Base-by-base conservation (phyloP, 2,888 invertebrate genomes). In the Lithophane semibrunnea region DNA sequence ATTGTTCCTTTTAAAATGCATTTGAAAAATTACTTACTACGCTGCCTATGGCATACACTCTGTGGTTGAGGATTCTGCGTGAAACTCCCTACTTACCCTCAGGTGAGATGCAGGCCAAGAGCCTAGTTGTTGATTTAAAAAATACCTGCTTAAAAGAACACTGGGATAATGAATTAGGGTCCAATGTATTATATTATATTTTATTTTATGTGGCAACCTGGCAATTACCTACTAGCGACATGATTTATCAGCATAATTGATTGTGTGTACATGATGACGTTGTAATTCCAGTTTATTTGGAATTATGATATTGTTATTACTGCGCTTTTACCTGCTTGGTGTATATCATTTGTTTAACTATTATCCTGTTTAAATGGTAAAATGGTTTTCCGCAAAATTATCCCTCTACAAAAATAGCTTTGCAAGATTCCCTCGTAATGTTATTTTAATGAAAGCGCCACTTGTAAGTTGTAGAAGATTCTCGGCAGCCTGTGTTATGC, bases 391-490 rank as follows among this genome's bases (percentile, higher is more conserved):
- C 47, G 82, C n/a, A 52, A 47, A 67, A n/a, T 37, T 52, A 5
- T 54, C 4, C n/a, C 29, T n/a, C 12, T 66, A 52, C 52, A 58
- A 37, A 58, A 66, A 66, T 58, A 64, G 12, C 56, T 52, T 29
- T 0, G 29, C 5, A 13, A 60, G 8, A 58, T 13, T 70, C 21
- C 21, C 12, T 66, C 37, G 44, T 70, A 60, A 70, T 37, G 54
- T 70, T 64, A 61, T 81, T 64, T 65, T 68, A 71, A 80, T 80
- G 37, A 44, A 68, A 65, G 24, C 47, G 29, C 42, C 49, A 66
- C 67, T 78, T 56, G 74, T 78, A 63, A 66, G 64, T 78, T 52
- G 65, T 66, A 60, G 42, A 72, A 24, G 49, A 54, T 69, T 42
- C 70, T 54, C 67, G 52, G 49, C 54, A 71, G 60, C 29, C 58